Conservation (phyloP, 2,113 vertebrate species). For the Barnardius zonarius region DNA sequence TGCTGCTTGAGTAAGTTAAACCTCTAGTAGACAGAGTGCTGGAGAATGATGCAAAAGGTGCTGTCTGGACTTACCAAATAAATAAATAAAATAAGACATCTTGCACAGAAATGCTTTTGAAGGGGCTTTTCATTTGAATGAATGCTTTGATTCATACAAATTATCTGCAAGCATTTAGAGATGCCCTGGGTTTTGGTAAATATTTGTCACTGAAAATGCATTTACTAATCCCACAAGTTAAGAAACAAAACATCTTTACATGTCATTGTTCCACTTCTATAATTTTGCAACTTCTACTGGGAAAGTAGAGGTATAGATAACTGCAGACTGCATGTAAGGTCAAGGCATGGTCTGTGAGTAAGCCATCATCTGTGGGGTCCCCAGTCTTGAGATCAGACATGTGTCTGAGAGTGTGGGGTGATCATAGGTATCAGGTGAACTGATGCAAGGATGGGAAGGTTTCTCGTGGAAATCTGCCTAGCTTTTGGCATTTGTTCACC, state of each 20-base stretch:
- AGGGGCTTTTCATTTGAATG: background rate
- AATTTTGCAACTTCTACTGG: background rate
- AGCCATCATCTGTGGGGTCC: background rate
- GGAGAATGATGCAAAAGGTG: accelerated
- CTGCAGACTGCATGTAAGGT: background rate
- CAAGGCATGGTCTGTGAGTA: background rate
- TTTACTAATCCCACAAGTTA: background rate
- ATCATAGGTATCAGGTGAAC: background rate
- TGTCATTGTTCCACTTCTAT: background rate
- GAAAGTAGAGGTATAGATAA: background rate
- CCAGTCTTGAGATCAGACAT: background rate
- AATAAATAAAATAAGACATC: background rate
- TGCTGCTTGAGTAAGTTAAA: background rate
- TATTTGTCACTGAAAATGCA: background rate
- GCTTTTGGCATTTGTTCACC: background rate
- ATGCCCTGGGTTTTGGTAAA: background rate
- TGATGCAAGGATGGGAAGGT: accelerated
- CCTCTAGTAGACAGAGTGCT: background rate
- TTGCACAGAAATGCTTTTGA: background rate
- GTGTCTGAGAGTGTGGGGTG: background rate
- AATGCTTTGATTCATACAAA: background rate
- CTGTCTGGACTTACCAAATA: background rate
- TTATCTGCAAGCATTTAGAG: background rate
- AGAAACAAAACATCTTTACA: background rate
- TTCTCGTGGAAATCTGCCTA: background rate